These are phyloP conservation scores for Megamerina dolium DNA, from an alignment of 2,888 invertebrate species.

Conservation along the genomic window DNA sequence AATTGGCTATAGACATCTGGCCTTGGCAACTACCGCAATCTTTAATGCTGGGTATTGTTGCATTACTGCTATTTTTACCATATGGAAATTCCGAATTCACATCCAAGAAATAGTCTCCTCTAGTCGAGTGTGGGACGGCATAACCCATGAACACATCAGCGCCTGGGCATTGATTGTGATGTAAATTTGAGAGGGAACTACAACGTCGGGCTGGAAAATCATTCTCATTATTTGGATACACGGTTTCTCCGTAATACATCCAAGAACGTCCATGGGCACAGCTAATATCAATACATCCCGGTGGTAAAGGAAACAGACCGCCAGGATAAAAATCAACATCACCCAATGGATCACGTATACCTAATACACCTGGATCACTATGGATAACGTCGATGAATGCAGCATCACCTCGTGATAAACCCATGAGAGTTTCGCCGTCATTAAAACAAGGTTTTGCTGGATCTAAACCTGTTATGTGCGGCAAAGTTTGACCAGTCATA, in stretches of 20 bases:
- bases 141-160: constrained; percentile 39
- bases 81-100: constrained; percentile 33
- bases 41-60: no score
- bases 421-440: constrained; percentile 29
- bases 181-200: constrained; percentile 34
- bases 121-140: constrained; percentile 29
- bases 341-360: constrained; percentile 37
- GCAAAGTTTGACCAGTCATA: constrained; percentile 34
- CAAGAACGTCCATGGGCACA: constrained; percentile 42
- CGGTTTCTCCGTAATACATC: constrained; percentile 38
- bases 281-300: constrained; percentile 33
- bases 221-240: constrained; percentile 34
- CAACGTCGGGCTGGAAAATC: constrained; percentile 36
- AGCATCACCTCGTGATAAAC: constrained; percentile 40
- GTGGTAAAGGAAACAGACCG: constrained; percentile 35
- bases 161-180: constrained; percentile 33
- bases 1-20: no score
- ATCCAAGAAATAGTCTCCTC: constrained; percentile 45
- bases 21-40: no score
- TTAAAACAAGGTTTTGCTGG: constrained; percentile 47
- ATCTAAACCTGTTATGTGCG: constrained; percentile 44
- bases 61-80: constrained; percentile 31
- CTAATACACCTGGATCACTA: constrained; percentile 39
- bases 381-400: constrained; percentile 42
- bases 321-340: constrained; percentile 45